phyloP scores from a whole-genome alignment of 2,888 invertebrate species.

The Sinhomidia bicolor region DNA sequence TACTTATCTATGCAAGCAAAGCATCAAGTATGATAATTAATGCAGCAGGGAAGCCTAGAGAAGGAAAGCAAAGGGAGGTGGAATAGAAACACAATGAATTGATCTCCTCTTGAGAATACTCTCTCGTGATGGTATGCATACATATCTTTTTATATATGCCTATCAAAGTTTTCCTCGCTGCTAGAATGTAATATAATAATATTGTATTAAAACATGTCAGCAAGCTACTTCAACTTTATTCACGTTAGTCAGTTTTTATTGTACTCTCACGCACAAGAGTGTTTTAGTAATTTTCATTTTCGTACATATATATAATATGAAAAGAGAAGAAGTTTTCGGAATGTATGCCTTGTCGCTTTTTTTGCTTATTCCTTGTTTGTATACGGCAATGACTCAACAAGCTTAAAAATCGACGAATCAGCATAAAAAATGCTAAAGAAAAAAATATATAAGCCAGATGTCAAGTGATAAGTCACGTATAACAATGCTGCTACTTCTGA shows the following conservation, averaged over 20 bases:
- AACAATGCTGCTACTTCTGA: conserved; percentile 56
- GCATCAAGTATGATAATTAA: conserved; percentile 74
- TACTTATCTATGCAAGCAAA: conserved; percentile 66
- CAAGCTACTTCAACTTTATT: background rate
- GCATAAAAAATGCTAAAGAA: conserved; percentile 59
- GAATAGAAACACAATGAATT: conserved; percentile 55
- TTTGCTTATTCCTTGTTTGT: conserved; percentile 4
- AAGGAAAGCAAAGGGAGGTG: conserved; percentile 9
- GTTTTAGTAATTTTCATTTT: conserved; percentile 17
- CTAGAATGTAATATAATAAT: conserved; percentile 35
- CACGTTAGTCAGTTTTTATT: conserved; percentile 34
- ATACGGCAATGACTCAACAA: conserved; percentile 26
- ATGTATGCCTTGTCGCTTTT: background rate
- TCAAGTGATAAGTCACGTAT: conserved; percentile 74
- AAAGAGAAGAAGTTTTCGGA: background rate
- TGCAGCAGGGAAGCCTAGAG: conserved; percentile 51
- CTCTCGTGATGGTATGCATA: background rate
- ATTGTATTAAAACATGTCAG: conserved; percentile 32
- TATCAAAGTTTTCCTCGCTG: background rate
- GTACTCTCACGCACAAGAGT: conserved; percentile 17
- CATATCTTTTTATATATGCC: background rate
- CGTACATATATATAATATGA: background rate
- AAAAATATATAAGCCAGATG: conserved; percentile 70
- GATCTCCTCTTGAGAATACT: conserved; percentile 51
- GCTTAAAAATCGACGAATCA: conserved; percentile 67